Evolutionary conservation across 2,113 vertebrate species (phyloP), one percentile per base, ranked within the genome.

Genomic region (Hippocampus abdominalis): DNA sequence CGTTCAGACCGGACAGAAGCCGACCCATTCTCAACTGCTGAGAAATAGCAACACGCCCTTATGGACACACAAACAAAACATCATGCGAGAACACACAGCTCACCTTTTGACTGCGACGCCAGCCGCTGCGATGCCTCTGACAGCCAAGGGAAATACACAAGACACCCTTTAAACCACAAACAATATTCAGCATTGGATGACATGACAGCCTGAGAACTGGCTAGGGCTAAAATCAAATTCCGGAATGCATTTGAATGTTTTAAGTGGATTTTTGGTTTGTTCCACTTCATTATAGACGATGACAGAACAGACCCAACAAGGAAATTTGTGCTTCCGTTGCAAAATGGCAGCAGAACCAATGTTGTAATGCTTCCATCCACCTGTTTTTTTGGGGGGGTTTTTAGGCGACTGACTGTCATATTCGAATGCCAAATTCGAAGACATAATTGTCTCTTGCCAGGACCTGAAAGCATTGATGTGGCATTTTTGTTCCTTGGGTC

Each of bases 21-120:
- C 76, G 87, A 64, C 78, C 84, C 10, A 86, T 88, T 68, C 87
- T 89, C 66, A 89, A 89, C 83, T 88, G 86, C 77, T 89, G 75
- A 87, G 75, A 39, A 57, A 27, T 51, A 36, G 66, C 65, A 6
- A 25, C 40, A 10, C 27, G 40, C 18, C 4, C 62, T 10, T 27
- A 46, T 67, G 20, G 66, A 66, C 20, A 44, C 49, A 18, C n/a
- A 49, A 15, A 66, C 57, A 57, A 56, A 64, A 18, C 23, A 60
- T 32, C 2, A 32, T 1, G 12, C 8, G 57, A 16, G 32, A 32
- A 29, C 13, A 18, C 23, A 11, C 4, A 15, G 54, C 23, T 15
- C 25, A 7, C 23, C 8, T 11, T 57, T 56, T 56, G n/a, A 56
- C n/a, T 1, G 44, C 29, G 15, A 18, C 29, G 60, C 60, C n/a